Evolutionary conservation across 1,140 invertebrate species (phyloP).

Genomic region (Bombus picipes): DNA sequence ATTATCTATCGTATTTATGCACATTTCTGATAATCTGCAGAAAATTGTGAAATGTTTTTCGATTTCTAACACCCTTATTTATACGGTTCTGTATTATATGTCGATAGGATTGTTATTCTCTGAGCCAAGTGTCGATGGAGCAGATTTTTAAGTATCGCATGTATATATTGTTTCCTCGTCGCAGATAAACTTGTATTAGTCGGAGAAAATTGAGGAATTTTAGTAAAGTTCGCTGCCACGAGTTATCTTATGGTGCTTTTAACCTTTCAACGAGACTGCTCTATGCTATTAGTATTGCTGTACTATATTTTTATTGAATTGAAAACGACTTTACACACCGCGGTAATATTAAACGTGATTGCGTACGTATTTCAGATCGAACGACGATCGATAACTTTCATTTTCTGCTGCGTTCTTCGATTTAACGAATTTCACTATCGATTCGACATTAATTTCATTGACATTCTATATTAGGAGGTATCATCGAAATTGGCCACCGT

Average conservation of each 20-base stretch:
- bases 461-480: no score
- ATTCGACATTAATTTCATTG: no score
- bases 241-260: constrained; percentile 47
- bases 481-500: no score
- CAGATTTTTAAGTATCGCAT: not conserved
- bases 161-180: not conserved
- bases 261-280: constrained; percentile 4
- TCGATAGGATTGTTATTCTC: not conserved
- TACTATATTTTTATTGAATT: not conserved
- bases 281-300: not conserved
- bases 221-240: constrained; percentile 16
- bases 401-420: no score
- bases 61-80: not conserved
- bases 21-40: not conserved
- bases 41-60: not conserved
- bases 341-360: no score
- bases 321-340: not conserved
- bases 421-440: no score
- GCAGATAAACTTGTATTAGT: constrained; percentile 3
- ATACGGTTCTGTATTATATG: no score
- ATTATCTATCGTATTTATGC: not conserved
- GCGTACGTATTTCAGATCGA: no score
- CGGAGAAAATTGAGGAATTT: not conserved
- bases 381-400: no score
- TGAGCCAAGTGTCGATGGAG: not conserved